Evolutionary conservation across 2,888 invertebrate genomes (phyloP), one percentile per base, ranked within the genome.

Genomic region (Tinea trinotella): DNA sequence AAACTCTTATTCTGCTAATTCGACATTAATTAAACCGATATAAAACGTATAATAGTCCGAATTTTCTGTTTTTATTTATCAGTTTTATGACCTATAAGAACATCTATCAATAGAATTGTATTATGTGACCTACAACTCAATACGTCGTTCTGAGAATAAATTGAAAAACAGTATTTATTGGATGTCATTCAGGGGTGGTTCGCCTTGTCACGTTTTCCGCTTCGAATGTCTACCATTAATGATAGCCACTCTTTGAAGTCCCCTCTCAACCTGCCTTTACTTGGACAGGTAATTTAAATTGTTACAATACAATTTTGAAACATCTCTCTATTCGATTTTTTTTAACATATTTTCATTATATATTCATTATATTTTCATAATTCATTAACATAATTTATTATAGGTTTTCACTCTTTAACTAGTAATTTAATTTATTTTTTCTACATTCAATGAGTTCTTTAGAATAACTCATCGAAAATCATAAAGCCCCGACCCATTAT

Each of bases 201-300:
- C 17, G 40, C 40, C 40, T 40, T 40, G 40, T 40, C 40, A 9
- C 3, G 40, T 17, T 40, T 40, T 40, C 40, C 40, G 40, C 40
- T 40, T 17, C 15, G 13, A 40, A n/a, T 40, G 40, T 40, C 40
- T 17, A 12, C 17, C 40, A 40, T 40, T 40, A 40, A 40, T 40
- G 40, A 40, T 30, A 30, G 30, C 30, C 40, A n/a, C 40, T 40
- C 40, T 40, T 40, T 40, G 40, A 40, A 40, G 40, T 40, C 17
- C 40, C 4, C 30, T 30, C 22, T 30, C 30, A 7, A 4, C 30
- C 7, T 2, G 30, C 2, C 13, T 40, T 40, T 40, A 17, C 13
- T 30, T n/a, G 40, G 40, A 40, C 40, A 40, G 40, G 40, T 40
- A 6, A 40, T 40, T 30, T 30, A 40, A 12, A 40, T 12, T 17